Percentiles rank a stretch among this genome's conserved stretches.
Conservation (phyloP, 2,888 invertebrate species). For the Steromphala cineraria region DNA sequence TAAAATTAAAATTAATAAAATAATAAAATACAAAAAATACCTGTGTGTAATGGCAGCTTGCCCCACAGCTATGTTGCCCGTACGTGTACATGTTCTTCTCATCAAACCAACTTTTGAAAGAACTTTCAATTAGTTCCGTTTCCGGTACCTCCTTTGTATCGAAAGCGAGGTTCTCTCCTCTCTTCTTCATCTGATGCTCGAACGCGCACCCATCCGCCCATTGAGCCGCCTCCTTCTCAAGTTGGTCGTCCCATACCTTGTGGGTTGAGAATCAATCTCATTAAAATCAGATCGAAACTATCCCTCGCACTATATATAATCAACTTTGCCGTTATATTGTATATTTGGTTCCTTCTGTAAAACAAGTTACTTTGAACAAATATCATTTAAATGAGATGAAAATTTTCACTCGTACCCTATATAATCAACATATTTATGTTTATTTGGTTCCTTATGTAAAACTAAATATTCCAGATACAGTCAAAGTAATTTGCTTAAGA, state of each 20-base stretch:
- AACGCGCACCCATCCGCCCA: constrained; percentile 38
- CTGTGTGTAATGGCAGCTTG: constrained; percentile 42
- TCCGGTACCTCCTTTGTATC: constrained; percentile 8
- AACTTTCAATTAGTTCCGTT: constrained; percentile 19
- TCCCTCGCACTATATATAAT: too few relatives aligned
- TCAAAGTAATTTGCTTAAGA: too few relatives aligned
- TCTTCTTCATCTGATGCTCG: constrained; percentile 32
- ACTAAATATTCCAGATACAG: too few relatives aligned
- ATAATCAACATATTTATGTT: too few relatives aligned
- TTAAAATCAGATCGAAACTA: neutral
- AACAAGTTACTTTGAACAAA: too few relatives aligned
- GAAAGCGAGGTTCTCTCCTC: constrained; percentile 43
- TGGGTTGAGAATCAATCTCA: neutral
- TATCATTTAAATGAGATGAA: too few relatives aligned
- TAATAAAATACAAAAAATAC: neutral
- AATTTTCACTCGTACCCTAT: too few relatives aligned
- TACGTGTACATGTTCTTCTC: constrained; percentile 36
- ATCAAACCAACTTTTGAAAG: constrained; percentile 32
- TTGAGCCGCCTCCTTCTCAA: constrained; percentile 26
- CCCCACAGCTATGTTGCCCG: constrained; percentile 29
- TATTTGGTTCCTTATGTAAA: too few relatives aligned
- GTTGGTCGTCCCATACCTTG: constrained; percentile 30
- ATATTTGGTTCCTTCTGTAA: too few relatives aligned
- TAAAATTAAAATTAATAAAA: too few relatives aligned
- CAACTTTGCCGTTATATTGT: too few relatives aligned